Base-by-base conservation (phyloP, 1,140 invertebrate species). In the Conopomorpha cramerella region DNA sequence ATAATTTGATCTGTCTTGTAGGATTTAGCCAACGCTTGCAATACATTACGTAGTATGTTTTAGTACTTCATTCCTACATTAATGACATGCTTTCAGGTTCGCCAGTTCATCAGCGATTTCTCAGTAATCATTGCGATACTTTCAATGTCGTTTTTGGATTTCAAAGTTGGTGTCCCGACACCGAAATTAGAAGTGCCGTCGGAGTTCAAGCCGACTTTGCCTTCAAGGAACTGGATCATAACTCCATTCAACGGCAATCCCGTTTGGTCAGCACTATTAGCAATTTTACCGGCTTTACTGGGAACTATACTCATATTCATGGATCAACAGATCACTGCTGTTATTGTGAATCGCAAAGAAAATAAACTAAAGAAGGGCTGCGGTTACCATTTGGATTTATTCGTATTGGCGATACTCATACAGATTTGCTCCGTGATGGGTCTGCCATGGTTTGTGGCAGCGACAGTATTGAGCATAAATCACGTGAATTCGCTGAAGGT, bases 251-350 rank as follows among this genome's bases (percentile, higher is more conserved):
- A 85, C 41, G 80, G 84, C 16, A 97, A 96, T 77, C 94, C 95
- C 1, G 78, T 88, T 57, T 99, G 91, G 88, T 89, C 93, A 18
- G 76, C 86, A 1, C 54, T 93, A 2, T 80, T 91, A 2, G 93
- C 95, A 2, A 50, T 92, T 17, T 70, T 96, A 16, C 97, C 97
- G 1, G 96, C 97, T 30, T 71, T 99, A 3, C 73, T 99, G 10
- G 95, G 94, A 17, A 97, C 94, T 10, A 99, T 99, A 57, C 80
- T 99, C 4, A 95, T 99, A 54, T 99, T 99, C 73, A 99, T 99
- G 96, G 97, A 99, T 82, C 97, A 99, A 72, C 96, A 99, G 79
- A 99, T 99, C 39, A 98, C 96, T 1, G 92, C 95, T 34, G 96
- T 99, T 16, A 99, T 99, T 62, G 89, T 99, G 6, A 99, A 99